Evolutionary conservation across 2,888 invertebrate genomes (phyloP).

Genomic region (Flexamia atlantica): DNA sequence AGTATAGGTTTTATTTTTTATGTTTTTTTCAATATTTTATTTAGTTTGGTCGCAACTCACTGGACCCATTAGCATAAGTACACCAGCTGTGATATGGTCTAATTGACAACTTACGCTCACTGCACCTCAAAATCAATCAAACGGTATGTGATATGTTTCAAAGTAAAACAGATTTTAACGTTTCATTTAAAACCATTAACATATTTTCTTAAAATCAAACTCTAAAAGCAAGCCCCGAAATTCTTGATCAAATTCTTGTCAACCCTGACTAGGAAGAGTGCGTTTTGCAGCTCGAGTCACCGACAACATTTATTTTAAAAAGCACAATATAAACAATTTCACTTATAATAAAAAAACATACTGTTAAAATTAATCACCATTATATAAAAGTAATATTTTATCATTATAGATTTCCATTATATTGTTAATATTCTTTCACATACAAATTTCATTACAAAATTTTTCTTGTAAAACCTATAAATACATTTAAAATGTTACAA

Average conservation of each 20-base stretch:
- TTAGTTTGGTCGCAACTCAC: slow-evolving; percentile 52
- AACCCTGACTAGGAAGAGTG: slow-evolving; percentile 44
- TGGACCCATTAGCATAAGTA: slow-evolving; percentile 55
- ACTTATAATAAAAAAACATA: slow-evolving; percentile 12
- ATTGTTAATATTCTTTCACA: background rate
- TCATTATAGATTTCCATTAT: slow-evolving; percentile 8
- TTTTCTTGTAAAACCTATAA: slow-evolving; percentile 47
- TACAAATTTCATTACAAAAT: slow-evolving; percentile 47
- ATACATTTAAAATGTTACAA: slow-evolving; percentile 44
- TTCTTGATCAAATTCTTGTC: slow-evolving; percentile 38
- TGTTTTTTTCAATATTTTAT: slow-evolving; percentile 61
- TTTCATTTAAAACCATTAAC: slow-evolving; percentile 19
- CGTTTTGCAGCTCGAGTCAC: slow-evolving; percentile 30
- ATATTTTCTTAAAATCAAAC: slow-evolving; percentile 3
- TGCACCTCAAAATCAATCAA: slow-evolving; percentile 51
- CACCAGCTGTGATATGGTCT: slow-evolving; percentile 59
- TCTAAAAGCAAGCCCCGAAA: slow-evolving; percentile 31
- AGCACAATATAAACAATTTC: background rate
- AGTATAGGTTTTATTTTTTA: slow-evolving; percentile 63
- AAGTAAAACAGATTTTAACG: slow-evolving; percentile 14
- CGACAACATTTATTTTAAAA: background rate
- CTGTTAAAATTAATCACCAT: slow-evolving; percentile 7
- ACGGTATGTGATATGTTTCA: slow-evolving; percentile 47
- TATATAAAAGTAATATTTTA: background rate
- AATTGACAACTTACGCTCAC: slow-evolving; percentile 51